Evolutionary conservation across 2,113 vertebrate genomes (phyloP), one percentile per base, ranked within the genome.

Genomic region (Mesoclemmys tuberculata): DNA sequence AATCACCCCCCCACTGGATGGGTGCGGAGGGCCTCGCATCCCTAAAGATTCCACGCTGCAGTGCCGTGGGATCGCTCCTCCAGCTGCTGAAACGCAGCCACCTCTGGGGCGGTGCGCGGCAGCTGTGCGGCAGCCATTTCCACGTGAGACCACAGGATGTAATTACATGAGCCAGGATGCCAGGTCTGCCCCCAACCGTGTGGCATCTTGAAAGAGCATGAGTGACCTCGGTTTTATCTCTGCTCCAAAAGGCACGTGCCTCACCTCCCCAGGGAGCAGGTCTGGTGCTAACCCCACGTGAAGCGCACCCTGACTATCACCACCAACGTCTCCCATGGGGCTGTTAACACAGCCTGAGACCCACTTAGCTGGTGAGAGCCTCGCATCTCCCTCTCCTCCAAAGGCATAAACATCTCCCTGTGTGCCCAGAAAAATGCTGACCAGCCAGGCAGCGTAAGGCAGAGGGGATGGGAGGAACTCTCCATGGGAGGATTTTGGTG

Each of bases 41-140:
- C 64, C 64, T 71, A 38, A 71, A 38, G n/a, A 10, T 38, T 38
- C n/a, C 64, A n/a, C 8, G 9, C 18, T 21, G 35, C 35, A 10
- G 64, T 3, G 18, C 16, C 4, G 51, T 16, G 51, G 14, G 51
- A 52, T 52, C 5, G 13, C n/a, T n/a, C 64, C 35, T 68, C n/a
- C 64, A 71, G n/a, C n/a, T 10, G 9, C 64, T 35, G 31, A 71
- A 71, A 75, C 13, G 0, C 0, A 0, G 55, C 0, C 0, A 6
- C 19, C 48, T 0, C 1, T 48, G 56, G 49, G 38, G 51, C 13
- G 10, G 22, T 24, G 13, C 51, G n/a, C 46, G 22, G 48, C 44
- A 31, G 16, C 29, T 5, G 48, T 16, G 29, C 27, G 3, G 18
- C 19, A 68, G 19, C 64, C 8, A 10, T 38, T 11, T 71, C 9